Percentiles rank a stretch among this genome's conserved stretches.
phyloP scores from a whole-genome alignment of 2,113 vertebrate genomes.

The Cavia porcellus region DNA sequence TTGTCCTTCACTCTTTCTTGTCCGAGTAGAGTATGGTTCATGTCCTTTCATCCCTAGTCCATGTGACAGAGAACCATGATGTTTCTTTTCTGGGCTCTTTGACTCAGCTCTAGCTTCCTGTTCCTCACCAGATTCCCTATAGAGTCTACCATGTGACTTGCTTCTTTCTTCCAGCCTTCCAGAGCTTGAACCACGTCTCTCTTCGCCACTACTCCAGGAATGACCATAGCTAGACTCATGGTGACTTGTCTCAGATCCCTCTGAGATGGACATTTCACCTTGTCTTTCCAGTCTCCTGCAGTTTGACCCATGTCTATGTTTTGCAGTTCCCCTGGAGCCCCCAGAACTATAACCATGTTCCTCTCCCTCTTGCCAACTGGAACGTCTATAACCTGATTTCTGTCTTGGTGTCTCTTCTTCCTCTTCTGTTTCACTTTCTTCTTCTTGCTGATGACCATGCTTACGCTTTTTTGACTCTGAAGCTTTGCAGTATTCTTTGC shows the following conservation, averaged over 20 bases:
- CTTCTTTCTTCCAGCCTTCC: conserved; percentile 17
- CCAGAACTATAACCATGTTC: conserved; percentile 58
- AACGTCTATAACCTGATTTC: conserved; percentile 71
- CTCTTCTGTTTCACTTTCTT: conserved; percentile 72
- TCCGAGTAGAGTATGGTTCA: conserved; percentile 56
- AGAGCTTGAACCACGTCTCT: conserved; percentile 53
- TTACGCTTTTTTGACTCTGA: conserved; percentile 82
- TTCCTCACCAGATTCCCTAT: conserved; percentile 58
- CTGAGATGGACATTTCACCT: conserved; percentile 37
- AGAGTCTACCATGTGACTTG: conserved; percentile 41
- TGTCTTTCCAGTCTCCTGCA: conserved; percentile 42
- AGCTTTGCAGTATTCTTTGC: conserved; percentile 82
- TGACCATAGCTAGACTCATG: conserved; percentile 51
- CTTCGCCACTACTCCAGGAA: conserved; percentile 56
- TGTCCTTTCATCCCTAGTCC: neutral
- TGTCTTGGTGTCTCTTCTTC: conserved; percentile 50
- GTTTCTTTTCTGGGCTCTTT: conserved; percentile 31
- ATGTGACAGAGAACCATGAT: neutral
- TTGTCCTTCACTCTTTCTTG: conserved; percentile 17
- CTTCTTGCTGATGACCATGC: neutral
- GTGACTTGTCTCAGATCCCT: neutral
- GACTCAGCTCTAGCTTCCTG: conserved; percentile 53
- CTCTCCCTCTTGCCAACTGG: conserved; percentile 64
- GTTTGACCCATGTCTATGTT: conserved; percentile 42
- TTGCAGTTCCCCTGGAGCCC: neutral